Percentiles rank a stretch among this genome's conserved stretches.
Evolutionary conservation across 2,797 vertebrate species (phyloP).

Genomic region (Phataginus tricuspis): DNA sequence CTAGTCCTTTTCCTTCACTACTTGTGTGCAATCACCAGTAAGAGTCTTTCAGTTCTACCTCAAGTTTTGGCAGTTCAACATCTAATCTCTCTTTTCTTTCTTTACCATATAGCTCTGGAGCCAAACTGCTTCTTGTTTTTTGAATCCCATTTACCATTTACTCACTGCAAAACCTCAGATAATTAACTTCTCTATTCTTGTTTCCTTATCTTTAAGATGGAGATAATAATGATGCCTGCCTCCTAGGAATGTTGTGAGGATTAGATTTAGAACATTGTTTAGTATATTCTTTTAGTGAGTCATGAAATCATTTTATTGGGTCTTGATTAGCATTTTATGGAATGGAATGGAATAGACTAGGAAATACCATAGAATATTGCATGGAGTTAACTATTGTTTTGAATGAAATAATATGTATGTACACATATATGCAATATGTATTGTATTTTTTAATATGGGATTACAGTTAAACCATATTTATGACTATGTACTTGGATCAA

Average conservation of each 20-base stretch:
- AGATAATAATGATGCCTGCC: background rate
- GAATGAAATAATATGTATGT: background rate
- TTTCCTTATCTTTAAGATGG: constrained; percentile 7
- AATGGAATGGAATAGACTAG: background rate
- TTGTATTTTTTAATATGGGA: background rate
- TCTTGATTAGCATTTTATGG: constrained; percentile 37
- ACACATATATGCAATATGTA: background rate
- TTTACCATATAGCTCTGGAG: background rate
- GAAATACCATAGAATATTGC: background rate
- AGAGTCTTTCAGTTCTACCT: background rate
- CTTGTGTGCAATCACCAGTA: background rate
- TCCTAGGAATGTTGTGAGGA: background rate
- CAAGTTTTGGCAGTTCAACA: background rate
- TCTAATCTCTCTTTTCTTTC: background rate
- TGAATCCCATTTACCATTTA: background rate
- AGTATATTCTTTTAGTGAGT: background rate
- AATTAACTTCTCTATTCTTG: background rate
- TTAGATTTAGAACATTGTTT: background rate
- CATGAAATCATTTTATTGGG: background rate
- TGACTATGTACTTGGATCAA: background rate
- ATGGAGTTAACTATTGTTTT: constrained; percentile 5
- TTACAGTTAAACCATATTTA: background rate
- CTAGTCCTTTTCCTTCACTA: no score
- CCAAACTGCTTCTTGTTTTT: background rate
- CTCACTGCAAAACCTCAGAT: background rate